These are phyloP conservation scores for Hydra vulgaris DNA, from an alignment of 30 jellyfish, hydroid and myxozoan species.

Conservation along the genomic window DNA sequence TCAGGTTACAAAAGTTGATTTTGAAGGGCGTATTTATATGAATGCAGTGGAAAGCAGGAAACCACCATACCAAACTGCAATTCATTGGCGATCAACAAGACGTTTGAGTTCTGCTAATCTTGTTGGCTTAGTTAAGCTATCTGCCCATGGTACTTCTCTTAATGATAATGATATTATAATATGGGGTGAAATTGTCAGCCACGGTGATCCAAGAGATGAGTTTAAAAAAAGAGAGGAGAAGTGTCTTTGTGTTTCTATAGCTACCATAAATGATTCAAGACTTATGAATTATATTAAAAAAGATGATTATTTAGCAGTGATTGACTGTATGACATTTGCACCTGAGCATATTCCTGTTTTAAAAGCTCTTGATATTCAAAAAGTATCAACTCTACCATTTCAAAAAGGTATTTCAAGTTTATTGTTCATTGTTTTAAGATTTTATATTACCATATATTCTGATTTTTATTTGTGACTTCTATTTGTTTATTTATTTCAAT, in stretches of 20 bases:
- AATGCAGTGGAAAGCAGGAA: background rate
- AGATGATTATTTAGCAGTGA: conserved; percentile 10
- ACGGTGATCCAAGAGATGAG: conserved; percentile 6
- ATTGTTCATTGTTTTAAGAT: no score
- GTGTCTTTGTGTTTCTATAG: background rate
- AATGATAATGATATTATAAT: background rate
- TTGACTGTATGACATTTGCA: conserved; percentile 23
- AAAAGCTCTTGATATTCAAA: conserved; percentile 5
- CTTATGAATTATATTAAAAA: background rate
- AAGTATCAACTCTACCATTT: conserved; percentile 11
- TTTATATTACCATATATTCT: no score
- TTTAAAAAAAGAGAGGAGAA: conserved; percentile 3
- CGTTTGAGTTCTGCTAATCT: background rate
- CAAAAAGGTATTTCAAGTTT: conserved; percentile 10
- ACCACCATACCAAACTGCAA: conserved; percentile 16
- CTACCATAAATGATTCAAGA: background rate
- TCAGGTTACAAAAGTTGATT: conserved; percentile 8
- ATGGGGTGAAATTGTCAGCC: conserved; percentile 12
- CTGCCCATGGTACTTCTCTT: background rate
- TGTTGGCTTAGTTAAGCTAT: conserved; percentile 6
- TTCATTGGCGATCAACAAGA: conserved; percentile 18
- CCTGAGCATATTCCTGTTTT: conserved; percentile 26
- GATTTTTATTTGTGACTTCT: no score
- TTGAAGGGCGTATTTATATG: conserved; percentile 16
- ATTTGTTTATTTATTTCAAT: no score